These are phyloP conservation scores for Salminus brasiliensis DNA, from an alignment of 2,113 vertebrate species.

Conservation along the genomic window DNA sequence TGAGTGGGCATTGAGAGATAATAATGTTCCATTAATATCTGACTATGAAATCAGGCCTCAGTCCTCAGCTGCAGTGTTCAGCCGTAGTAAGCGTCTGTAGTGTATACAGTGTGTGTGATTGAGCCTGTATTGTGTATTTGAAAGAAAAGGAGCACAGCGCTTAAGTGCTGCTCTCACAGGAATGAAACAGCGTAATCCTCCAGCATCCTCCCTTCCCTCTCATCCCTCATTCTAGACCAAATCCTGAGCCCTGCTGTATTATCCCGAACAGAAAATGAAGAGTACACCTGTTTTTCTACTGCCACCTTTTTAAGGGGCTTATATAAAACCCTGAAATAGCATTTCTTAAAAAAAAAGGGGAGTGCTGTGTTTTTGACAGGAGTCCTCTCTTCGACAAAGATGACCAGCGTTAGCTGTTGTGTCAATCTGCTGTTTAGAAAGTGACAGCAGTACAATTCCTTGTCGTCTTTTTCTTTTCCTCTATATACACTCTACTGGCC, in stretches of 20 bases:
- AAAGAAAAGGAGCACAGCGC: not conserved
- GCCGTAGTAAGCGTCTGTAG: no score
- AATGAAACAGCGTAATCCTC: not conserved
- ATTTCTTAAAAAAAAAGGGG: not conserved
- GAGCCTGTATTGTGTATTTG: not conserved
- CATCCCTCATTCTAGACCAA: not conserved
- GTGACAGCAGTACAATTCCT: not conserved
- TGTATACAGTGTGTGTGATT: not conserved
- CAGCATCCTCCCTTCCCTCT: not conserved
- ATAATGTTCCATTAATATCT: not conserved
- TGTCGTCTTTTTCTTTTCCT: not conserved
- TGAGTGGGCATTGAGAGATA: not conserved
- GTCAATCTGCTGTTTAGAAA: not conserved
- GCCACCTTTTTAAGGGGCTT: not conserved
- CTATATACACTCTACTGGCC: not conserved
- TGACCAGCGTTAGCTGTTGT: not conserved
- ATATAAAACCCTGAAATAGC: not conserved
- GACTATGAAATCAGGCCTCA: not conserved
- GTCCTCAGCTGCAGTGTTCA: not conserved
- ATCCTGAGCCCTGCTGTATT: not conserved
- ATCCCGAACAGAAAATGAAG: not conserved
- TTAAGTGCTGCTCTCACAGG: not conserved
- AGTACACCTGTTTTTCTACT: not conserved
- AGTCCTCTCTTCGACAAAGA: not conserved
- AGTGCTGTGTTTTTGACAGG: not conserved